Evolutionary conservation across 2,888 invertebrate genomes (phyloP).

Genomic region (Drosophila mimica): DNA sequence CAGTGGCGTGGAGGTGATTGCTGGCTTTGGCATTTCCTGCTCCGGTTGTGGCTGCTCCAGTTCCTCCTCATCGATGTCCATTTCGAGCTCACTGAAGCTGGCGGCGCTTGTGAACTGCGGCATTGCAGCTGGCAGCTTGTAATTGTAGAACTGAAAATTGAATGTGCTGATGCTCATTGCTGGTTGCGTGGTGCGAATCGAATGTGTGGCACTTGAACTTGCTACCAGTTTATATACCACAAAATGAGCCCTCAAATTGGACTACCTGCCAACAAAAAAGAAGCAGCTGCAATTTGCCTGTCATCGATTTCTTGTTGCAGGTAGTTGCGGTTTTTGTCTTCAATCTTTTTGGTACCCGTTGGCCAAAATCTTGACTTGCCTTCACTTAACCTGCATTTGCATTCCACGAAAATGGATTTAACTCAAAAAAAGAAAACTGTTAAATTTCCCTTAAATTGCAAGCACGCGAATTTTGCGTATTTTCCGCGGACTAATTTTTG

Average conservation of each 20-base stretch:
- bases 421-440: conserved; percentile 17
- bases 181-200: conserved; percentile 28
- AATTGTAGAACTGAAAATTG: conserved; percentile 74
- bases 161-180: conserved; percentile 72
- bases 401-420: conserved; percentile 34
- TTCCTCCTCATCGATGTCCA: conserved; percentile 71
- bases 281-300: neutral
- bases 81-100: conserved; percentile 66
- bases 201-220: conserved; percentile 28
- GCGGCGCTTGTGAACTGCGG: conserved; percentile 37
- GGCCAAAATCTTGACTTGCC: conserved; percentile 50
- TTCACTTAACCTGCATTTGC: conserved; percentile 3
- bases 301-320: conserved; percentile 10
- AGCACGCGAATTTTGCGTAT: conserved; percentile 73
- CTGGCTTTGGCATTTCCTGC: conserved; percentile 16
- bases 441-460: conserved; percentile 43
- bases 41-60: conserved; percentile 7
- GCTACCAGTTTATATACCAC: conserved; percentile 22
- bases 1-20: conserved; percentile 64
- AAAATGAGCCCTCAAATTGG: neutral
- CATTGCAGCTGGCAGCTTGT: conserved; percentile 50
- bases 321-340: conserved; percentile 33
- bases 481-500: conserved; percentile 68
- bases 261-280: conserved; percentile 24
- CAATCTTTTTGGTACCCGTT: conserved; percentile 27